Base-by-base conservation (phyloP, 2,113 vertebrate species). In the Upupa epops region DNA sequence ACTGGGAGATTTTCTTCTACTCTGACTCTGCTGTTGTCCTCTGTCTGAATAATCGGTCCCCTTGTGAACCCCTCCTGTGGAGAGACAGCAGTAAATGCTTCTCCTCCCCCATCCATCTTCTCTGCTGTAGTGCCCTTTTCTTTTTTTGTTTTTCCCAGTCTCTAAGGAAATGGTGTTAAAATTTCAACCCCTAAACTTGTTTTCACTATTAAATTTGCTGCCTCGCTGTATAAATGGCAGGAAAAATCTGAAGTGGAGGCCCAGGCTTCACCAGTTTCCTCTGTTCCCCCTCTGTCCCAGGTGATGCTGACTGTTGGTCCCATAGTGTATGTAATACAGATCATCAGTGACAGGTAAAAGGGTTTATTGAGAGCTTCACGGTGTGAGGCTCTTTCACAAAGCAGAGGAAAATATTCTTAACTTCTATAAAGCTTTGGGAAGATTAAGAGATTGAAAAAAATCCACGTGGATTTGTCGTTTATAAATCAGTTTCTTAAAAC, bases 21-120 rank as follows among this genome's bases (percentile, higher is more conserved):
- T 69, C 52, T 63, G 42, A 48, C 64, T 89, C 54, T 78, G 7
- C 70, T 87, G 66, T 64, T 3, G 3, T 60, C 74, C 89, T 51
- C 45, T 37, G 16, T 77, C 56, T 29, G 63, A 94, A n/a, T 48
- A 55, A 75, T 88, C 52, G 60, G 45, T 92, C 69, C 72, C 64
- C 55, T 80, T 19, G n/a, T 72, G 72, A 90, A 25, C 49, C 8
- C n/a, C 48, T 76, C 7, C 25, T 40, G 16, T 6, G 42, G 63
- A 56, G 25, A 52, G 40, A 86, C 60, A 52, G 51, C 69, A 80
- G 20, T 42, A 71, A 49, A 63, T 49, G 66, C 25, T 86, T 54
- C 63, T 68, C 56, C 29, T 85, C 45, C 56, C 5, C 10, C 46
- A 37, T 76, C 80, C 25, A 11, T 78, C 1, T 1, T 8, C 12